Evolutionary conservation across 2,113 vertebrate genomes (phyloP).

Genomic region (Sphaerodactylus townsendi): DNA sequence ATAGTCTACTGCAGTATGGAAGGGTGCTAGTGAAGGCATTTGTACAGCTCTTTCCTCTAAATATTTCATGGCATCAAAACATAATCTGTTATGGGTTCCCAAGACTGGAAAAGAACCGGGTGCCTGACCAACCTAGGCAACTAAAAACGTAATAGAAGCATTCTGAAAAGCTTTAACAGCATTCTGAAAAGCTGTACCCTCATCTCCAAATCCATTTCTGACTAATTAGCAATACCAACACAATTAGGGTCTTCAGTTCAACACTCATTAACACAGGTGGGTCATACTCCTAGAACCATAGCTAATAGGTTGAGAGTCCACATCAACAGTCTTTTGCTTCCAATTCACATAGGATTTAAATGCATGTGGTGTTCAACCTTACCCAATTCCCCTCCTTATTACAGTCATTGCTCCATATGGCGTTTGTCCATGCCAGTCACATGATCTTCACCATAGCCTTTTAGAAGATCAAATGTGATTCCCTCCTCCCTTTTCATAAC

Average conservation of each 20-base stretch:
- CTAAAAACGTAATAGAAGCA: background rate
- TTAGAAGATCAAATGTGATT: too few species aligned
- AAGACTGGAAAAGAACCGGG: background rate
- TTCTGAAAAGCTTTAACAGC: background rate
- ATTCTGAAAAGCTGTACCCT: background rate
- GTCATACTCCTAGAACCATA: too few species aligned
- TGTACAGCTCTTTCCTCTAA: background rate
- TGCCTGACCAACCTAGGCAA: background rate
- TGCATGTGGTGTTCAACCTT: too few species aligned
- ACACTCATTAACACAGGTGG: too few species aligned
- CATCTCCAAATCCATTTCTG: background rate
- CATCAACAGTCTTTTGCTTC: too few species aligned
- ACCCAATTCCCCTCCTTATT: too few species aligned
- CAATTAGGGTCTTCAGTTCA: background rate
- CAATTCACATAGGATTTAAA: too few species aligned
- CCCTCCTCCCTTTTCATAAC: too few species aligned
- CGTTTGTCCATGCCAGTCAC: too few species aligned
- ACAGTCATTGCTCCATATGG: too few species aligned
- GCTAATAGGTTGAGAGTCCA: too few species aligned
- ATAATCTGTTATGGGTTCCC: background rate
- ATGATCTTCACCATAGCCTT: too few species aligned
- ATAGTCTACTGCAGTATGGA: conserved; percentile 15
- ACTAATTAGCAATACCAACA: background rate
- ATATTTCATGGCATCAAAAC: background rate
- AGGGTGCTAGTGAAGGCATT: background rate